A percentile compares a stretch with the other conserved stretches of the same genome.
Evolutionary conservation across 2,113 vertebrate genomes (phyloP).

Genomic region (Steatornis caripensis): DNA sequence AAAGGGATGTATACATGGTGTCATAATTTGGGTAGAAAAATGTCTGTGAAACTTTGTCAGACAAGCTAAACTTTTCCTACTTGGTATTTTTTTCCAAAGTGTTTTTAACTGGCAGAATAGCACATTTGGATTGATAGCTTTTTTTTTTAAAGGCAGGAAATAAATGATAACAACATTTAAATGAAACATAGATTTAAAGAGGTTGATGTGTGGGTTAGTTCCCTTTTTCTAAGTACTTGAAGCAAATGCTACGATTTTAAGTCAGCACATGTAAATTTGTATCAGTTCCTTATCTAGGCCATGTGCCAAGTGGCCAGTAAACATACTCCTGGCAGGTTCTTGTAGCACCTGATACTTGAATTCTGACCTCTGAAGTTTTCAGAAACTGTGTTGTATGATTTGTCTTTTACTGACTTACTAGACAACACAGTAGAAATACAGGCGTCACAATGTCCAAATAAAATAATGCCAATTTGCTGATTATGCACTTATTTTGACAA

Average conservation of each 20-base stretch:
- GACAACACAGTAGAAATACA: not conserved
- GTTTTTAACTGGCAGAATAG: not conserved
- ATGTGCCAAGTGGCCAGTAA: not conserved
- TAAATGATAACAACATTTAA: not conserved
- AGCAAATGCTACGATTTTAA: not conserved
- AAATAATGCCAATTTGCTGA: not conserved
- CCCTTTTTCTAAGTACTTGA: not conserved
- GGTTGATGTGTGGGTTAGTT: not conserved
- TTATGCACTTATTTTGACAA: not conserved
- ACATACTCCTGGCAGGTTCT: not conserved
- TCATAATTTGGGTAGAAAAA: not conserved
- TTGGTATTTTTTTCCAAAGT: not conserved
- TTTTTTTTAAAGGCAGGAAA: not conserved
- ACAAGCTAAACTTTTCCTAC: not conserved
- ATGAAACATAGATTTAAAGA: not conserved
- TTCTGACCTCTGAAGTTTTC: not conserved
- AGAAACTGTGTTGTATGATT: not conserved
- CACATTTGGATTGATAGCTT: not conserved
- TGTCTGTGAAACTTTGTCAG: not conserved
- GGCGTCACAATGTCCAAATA: not conserved
- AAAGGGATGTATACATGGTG: not conserved
- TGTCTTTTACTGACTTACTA: not conserved
- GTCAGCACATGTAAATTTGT: not conserved
- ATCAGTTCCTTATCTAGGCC: not conserved
- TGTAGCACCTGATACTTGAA: not conserved